Percentiles rank a stretch among this genome's conserved stretches.
Conservation (phyloP, 2,888 invertebrate species). For the Eubasilissa splendida region DNA sequence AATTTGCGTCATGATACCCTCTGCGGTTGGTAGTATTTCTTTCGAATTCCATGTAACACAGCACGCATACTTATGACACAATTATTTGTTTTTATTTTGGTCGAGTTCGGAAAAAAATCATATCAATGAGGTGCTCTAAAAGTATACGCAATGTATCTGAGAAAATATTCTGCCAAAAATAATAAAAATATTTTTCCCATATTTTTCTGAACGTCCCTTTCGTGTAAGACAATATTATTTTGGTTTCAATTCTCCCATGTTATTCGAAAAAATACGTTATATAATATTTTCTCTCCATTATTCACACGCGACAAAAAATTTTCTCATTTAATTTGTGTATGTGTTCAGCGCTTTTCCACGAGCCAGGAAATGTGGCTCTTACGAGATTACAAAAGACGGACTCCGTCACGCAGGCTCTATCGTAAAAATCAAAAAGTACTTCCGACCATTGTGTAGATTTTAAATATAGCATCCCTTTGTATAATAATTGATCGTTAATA, state of each 20-base stretch:
- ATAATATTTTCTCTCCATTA: slow-evolving; percentile 1
- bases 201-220: neutral
- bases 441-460: neutral
- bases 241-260: neutral
- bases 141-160: too few relatives aligned
- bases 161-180: too few relatives aligned
- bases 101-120: too few relatives aligned
- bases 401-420: slow-evolving; percentile 25
- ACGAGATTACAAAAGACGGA: slow-evolving; percentile 44
- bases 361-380: slow-evolving; percentile 42
- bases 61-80: too few relatives aligned
- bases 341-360: slow-evolving; percentile 7
- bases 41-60: too few relatives aligned
- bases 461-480: slow-evolving; percentile 4
- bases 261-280: neutral
- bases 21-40: too few relatives aligned
- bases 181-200: neutral
- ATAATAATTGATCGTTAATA: slow-evolving; percentile 6
- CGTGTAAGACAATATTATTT: neutral
- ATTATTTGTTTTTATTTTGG: too few relatives aligned
- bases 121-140: too few relatives aligned
- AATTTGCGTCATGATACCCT: too few relatives aligned
- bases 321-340: slow-evolving; percentile 1
- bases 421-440: slow-evolving; percentile 25
- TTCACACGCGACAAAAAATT: slow-evolving; percentile 16